These are phyloP conservation scores for Alligator mississippiensis DNA, from an alignment of 2,113 vertebrate genomes.

Conservation along the genomic window DNA sequence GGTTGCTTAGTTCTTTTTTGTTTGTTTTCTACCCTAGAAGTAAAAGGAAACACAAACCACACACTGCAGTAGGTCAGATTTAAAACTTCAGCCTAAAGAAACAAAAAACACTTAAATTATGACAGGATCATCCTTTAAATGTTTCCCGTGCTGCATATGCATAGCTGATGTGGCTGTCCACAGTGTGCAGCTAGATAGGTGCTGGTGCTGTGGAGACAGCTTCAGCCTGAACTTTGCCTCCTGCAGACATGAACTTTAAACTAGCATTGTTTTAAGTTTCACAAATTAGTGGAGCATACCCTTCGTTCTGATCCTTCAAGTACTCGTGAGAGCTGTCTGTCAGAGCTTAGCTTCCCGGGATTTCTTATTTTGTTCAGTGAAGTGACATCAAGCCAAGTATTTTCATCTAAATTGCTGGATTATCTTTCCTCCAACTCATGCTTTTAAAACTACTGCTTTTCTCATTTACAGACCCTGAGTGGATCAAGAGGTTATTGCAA, in stretches of 20 bases:
- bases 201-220: neutral
- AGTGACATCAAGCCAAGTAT: neutral
- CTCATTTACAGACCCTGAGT: constrained; percentile 90
- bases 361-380: neutral
- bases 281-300: neutral
- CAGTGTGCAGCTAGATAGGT: neutral
- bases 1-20: neutral
- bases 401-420: neutral
- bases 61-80: neutral
- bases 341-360: neutral
- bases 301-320: neutral
- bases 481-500: constrained; percentile 93
- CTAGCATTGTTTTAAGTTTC: neutral
- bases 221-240: neutral
- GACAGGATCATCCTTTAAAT: neutral
- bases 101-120: neutral
- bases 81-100: neutral
- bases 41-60: neutral
- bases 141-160: neutral
- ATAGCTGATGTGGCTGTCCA: neutral
- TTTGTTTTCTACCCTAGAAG: neutral
- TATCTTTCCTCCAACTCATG: neutral
- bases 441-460: constrained; percentile 37
- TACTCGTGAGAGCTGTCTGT: neutral
- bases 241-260: neutral